phyloP scores from a whole-genome alignment of 2,888 invertebrate genomes.

The Clanis bilineata region DNA sequence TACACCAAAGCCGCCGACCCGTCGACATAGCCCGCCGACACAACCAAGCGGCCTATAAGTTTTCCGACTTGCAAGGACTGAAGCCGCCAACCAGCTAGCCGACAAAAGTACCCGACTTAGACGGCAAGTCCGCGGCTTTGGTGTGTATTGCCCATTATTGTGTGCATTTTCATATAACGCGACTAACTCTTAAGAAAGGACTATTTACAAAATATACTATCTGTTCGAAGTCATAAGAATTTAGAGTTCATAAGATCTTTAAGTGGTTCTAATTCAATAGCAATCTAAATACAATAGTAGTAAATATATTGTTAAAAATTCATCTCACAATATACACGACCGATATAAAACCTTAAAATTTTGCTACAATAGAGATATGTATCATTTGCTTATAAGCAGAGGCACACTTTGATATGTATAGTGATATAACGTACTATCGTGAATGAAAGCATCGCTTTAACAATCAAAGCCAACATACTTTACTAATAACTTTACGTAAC shows the following conservation, averaged over 20 bases:
- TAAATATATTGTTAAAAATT: constrained; percentile 75
- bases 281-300: constrained; percentile 68
- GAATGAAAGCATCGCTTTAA: constrained; percentile 70
- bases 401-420: constrained; percentile 81
- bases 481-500: constrained; percentile 38
- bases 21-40: too few species aligned
- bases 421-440: constrained; percentile 55
- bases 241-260: constrained; percentile 78
- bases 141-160: too few species aligned
- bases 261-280: constrained; percentile 74
- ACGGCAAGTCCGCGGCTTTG: too few species aligned
- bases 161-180: constrained; percentile 38
- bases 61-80: too few species aligned
- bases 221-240: constrained; percentile 79
- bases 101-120: too few species aligned
- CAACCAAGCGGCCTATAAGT: too few species aligned
- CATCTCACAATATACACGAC: constrained; percentile 69
- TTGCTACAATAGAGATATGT: constrained; percentile 76
- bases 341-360: constrained; percentile 74
- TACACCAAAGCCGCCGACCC: too few species aligned
- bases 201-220: constrained; percentile 76
- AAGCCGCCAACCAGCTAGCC: too few species aligned
- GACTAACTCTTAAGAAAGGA: constrained; percentile 63
- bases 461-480: constrained; percentile 62
- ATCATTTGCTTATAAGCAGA: constrained; percentile 76